Base-by-base conservation (phyloP, 2,797 vertebrate genomes). In the Eutrigla gurnardus region DNA sequence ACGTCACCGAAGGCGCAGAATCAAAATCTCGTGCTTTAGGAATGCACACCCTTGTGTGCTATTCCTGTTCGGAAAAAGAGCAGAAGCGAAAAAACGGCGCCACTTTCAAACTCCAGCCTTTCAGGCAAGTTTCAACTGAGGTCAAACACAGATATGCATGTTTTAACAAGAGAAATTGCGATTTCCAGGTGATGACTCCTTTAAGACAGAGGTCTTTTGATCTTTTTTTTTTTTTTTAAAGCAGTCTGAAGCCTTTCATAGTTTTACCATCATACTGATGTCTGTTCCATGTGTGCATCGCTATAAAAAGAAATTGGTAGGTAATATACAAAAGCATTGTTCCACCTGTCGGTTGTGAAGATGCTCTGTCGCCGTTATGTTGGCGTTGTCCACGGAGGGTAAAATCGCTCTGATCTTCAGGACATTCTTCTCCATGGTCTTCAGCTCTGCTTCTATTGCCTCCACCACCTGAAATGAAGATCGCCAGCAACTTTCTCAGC, bases 361-460 rank as follows among this genome's bases (percentile, higher is more conserved):
- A 85, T 96, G 96, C 61, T 98, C 97, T 47, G 84, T 89, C 25
- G 93, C 90, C 40, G 95, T 89, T 73, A 96, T 93, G 61, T 94
- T 89, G 65, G 94, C 77, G 43, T 95, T 84, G 60, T 97, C 96
- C 77, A 95, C 85, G 18, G 96, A 95, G 43, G 95, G 95, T 52
- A 99, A 87, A 81, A 98, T 96, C 2, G 89, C 88, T 92, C 88
- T 93, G 85, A 99, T 97, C 91, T 97, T 96, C 1, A 86, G 86
- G 57, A 96, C 39, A 8, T 95, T 96, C 76, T 95, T 97, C 87
- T 98, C 97, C 84, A 97, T 94, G 0, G 69, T 87, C 81, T 96
- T 98, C 13, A 99, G 85, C 65, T 98, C 97, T 6, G 87, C 85
- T 91, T 99, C 97, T 54, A 97, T 93, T 52, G 92, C 92, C 79